Evolutionary conservation across 1,140 invertebrate genomes (phyloP).

Genomic region (Pseudomyrmex flavicornis): DNA sequence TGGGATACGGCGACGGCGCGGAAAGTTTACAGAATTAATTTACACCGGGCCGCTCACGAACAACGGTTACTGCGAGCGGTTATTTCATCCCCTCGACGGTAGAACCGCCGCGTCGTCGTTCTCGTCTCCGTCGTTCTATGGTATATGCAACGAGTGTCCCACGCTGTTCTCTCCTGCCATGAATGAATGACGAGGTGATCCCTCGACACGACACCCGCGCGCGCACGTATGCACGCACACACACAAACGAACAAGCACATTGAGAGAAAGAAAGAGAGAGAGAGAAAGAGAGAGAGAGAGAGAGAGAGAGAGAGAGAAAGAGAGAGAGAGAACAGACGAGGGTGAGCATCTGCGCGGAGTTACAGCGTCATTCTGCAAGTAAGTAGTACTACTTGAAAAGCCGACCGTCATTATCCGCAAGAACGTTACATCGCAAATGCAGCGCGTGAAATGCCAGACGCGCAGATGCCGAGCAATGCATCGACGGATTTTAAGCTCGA

Average conservation of each 20-base stretch:
- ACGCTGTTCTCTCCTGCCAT: constrained; percentile 37
- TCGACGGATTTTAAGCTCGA: background rate
- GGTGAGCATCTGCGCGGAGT: constrained; percentile 47
- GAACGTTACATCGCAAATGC: constrained; percentile 19
- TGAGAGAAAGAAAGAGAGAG: background rate
- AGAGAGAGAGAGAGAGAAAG: no score
- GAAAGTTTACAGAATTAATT: constrained; percentile 58
- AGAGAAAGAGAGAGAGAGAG: no score
- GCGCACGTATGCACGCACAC: no score
- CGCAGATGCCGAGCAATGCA: background rate
- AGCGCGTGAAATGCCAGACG: background rate
- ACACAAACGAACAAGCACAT: background rate
- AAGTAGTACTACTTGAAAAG: constrained; percentile 24
- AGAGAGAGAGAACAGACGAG: background rate
- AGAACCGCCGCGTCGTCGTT: background rate
- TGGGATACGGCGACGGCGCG: constrained; percentile 43
- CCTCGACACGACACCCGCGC: constrained; percentile 15
- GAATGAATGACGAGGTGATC: constrained; percentile 58
- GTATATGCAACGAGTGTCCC: constrained; percentile 43
- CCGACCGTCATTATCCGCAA: constrained; percentile 22
- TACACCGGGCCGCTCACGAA: constrained; percentile 53
- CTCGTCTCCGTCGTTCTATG: constrained; percentile 18
- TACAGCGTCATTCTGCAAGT: constrained; percentile 53
- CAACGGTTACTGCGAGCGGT: constrained; percentile 46
- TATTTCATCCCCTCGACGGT: constrained; percentile 29